Percentiles rank a stretch among this genome's conserved stretches.
phyloP scores from a whole-genome alignment of 2,888 invertebrate species.

The Onchidella celtica region DNA sequence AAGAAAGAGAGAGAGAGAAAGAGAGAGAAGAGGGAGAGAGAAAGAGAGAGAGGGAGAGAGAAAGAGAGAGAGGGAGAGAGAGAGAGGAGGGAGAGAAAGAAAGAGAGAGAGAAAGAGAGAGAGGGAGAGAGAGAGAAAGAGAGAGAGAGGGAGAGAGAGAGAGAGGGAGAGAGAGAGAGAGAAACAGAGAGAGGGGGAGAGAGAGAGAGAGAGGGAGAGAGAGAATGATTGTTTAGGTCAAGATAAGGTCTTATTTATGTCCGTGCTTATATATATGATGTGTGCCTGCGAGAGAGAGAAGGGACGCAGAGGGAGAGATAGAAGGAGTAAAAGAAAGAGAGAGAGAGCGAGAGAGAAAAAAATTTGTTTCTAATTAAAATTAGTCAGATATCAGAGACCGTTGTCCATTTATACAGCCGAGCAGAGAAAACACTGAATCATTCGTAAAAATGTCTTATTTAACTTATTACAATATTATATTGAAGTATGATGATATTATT shows the following conservation, averaged over 20 bases:
- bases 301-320: no score
- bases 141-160: not conserved
- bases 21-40: slow-evolving; percentile 1
- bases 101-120: not conserved
- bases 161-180: not conserved
- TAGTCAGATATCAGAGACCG: no score
- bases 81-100: not conserved
- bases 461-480: no score
- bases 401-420: no score
- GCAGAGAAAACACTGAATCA: no score
- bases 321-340: not conserved
- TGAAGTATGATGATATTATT: no score
- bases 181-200: not conserved
- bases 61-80: not conserved
- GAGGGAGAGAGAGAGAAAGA: not conserved
- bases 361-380: no score
- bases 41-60: not conserved
- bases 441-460: no score
- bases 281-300: no score
- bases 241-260: no score
- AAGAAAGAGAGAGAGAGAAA: not conserved
- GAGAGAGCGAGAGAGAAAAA: not conserved
- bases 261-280: no score
- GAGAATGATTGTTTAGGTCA: no score
- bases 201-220: not conserved